Conservation (phyloP, 2,113 vertebrate genomes). For the Channa argus region DNA sequence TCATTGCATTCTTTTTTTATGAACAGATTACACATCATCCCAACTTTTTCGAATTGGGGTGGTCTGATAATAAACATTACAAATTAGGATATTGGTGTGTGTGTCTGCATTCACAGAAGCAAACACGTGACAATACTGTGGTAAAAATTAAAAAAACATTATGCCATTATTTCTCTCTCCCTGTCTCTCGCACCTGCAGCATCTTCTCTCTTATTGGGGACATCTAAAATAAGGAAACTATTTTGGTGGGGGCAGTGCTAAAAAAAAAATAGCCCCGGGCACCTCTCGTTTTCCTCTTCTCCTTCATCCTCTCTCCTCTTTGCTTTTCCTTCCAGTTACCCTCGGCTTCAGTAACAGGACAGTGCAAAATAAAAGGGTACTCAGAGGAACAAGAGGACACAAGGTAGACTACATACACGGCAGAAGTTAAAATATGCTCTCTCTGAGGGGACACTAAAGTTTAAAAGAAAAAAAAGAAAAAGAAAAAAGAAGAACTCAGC, state of each 20-base stretch:
- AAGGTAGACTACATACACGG: background rate
- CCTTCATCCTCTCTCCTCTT: constrained; percentile 26
- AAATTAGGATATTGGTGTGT: too few relatives aligned
- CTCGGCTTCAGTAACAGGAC: constrained; percentile 37
- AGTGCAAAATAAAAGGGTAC: constrained; percentile 29
- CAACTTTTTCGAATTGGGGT: too few relatives aligned
- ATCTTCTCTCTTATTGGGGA: constrained; percentile 56
- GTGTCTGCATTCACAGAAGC: too few relatives aligned
- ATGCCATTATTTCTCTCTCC: background rate
- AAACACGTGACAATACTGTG: background rate
- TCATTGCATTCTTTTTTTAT: too few relatives aligned
- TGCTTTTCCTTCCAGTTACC: constrained; percentile 42
- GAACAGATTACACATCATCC: too few relatives aligned
- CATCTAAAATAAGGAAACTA: constrained; percentile 72
- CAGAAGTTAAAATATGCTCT: too few relatives aligned
- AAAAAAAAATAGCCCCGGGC: constrained; percentile 60
- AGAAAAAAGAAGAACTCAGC: too few relatives aligned
- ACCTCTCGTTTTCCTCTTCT: constrained; percentile 36
- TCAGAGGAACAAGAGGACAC: constrained; percentile 7
- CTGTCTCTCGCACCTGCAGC: constrained; percentile 56
- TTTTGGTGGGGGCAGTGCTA: constrained; percentile 52
- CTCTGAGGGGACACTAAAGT: too few relatives aligned
- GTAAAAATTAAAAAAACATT: constrained; percentile 18
- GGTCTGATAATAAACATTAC: too few relatives aligned
- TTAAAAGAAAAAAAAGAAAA: background rate